phyloP scores from a whole-genome alignment of 2,888 invertebrate species.

The Bombylius major region DNA sequence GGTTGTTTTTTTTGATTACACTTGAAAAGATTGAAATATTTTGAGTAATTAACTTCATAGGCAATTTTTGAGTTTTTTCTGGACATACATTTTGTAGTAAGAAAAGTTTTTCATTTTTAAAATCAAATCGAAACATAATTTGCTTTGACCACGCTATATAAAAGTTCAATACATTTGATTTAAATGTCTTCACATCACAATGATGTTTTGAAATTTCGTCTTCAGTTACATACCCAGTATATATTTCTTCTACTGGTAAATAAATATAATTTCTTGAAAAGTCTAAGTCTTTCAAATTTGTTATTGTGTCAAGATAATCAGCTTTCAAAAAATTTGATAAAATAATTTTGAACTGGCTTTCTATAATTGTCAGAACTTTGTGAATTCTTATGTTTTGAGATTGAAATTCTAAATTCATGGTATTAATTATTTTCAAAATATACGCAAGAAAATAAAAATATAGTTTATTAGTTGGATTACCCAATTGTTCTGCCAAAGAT shows the following conservation, averaged over 20 bases:
- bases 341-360: not conserved
- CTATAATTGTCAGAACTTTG: not conserved
- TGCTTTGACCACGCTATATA: not conserved
- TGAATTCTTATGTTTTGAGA: not conserved
- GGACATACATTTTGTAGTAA: not conserved
- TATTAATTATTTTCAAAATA: not conserved
- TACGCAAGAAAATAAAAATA: not conserved
- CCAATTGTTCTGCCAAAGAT: no score
- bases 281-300: no score
- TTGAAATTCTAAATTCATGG: not conserved
- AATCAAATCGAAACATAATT: constrained; percentile 2
- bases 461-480: not conserved
- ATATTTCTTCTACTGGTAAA: not conserved
- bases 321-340: not conserved
- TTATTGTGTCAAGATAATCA: not conserved
- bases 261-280: no score
- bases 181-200: no score
- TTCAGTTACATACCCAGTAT: not conserved
- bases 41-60: not conserved
- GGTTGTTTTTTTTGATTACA: not conserved
- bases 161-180: not conserved
- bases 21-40: constrained; percentile 2
- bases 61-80: not conserved
- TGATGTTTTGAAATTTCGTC: not conserved
- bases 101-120: constrained; percentile 1